Conservation (phyloP, 2,113 vertebrate species). For the Puntigrus tetrazona region DNA sequence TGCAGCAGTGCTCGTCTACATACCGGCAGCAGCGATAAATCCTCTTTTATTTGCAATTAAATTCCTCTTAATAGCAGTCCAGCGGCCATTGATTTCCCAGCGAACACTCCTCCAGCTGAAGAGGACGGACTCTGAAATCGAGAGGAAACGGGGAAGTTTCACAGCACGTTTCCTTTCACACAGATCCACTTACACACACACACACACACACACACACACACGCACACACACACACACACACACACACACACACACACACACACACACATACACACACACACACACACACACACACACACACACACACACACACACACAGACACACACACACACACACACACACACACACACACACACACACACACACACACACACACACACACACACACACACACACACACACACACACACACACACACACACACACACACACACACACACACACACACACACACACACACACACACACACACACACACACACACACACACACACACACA, state of each 20-base stretch:
- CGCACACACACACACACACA: background rate
- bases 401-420: background rate
- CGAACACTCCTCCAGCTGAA: conserved; percentile 52
- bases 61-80: conserved; percentile 62
- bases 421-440: background rate
- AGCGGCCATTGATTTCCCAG: conserved; percentile 59
- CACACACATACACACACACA: too few species aligned
- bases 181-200: background rate
- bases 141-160: conserved; percentile 58
- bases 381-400: background rate
- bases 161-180: background rate
- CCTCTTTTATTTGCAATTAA: conserved; percentile 72
- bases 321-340: background rate
- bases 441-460: background rate
- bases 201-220: background rate
- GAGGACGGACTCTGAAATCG: conserved; percentile 49
- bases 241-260: background rate
- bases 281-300: background rate
- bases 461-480: background rate
- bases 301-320: background rate
- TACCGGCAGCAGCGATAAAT: conserved; percentile 66
- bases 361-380: background rate
- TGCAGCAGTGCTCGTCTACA: conserved; percentile 14
- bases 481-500: background rate
- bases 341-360: background rate